Conservation (phyloP, 2,888 invertebrate genomes). For the Acleris holmiana region DNA sequence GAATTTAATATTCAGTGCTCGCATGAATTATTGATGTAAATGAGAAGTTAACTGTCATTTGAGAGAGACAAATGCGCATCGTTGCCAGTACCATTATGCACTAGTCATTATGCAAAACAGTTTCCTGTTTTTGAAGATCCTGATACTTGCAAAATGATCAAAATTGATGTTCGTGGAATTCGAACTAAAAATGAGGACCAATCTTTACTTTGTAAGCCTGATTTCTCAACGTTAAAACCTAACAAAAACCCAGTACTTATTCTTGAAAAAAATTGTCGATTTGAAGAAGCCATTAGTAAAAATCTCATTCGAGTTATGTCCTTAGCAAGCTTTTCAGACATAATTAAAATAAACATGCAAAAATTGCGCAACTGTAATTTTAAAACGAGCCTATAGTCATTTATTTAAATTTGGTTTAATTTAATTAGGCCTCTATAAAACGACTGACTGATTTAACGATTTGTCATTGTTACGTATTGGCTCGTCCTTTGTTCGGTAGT, state of each 20-base stretch:
- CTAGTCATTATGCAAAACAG: constrained; percentile 23
- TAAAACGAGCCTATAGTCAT: too few species aligned
- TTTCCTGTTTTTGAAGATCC: constrained; percentile 15
- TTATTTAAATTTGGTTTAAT: not conserved
- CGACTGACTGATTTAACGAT: not conserved
- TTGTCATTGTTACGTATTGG: not conserved
- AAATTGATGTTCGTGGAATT: too few species aligned
- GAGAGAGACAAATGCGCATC: constrained; percentile 35
- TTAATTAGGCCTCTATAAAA: not conserved
- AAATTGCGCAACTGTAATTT: too few species aligned
- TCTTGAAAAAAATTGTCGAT: too few species aligned
- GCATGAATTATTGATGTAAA: constrained; percentile 51
- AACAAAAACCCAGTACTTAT: too few species aligned
- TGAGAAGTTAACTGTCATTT: constrained; percentile 47
- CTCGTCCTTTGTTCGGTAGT: not conserved
- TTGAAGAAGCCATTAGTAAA: too few species aligned
- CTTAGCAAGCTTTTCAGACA: too few species aligned
- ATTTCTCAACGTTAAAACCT: too few species aligned
- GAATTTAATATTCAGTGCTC: constrained; percentile 35
- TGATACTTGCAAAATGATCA: not conserved
- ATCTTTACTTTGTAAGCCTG: too few species aligned
- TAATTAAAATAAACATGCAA: too few species aligned
- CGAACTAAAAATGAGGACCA: too few species aligned
- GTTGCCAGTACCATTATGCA: constrained; percentile 1
- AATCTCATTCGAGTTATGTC: too few species aligned